These are phyloP conservation scores for Bemisia tabaci DNA, from an alignment of 1,140 invertebrate species.

Conservation along the genomic window DNA sequence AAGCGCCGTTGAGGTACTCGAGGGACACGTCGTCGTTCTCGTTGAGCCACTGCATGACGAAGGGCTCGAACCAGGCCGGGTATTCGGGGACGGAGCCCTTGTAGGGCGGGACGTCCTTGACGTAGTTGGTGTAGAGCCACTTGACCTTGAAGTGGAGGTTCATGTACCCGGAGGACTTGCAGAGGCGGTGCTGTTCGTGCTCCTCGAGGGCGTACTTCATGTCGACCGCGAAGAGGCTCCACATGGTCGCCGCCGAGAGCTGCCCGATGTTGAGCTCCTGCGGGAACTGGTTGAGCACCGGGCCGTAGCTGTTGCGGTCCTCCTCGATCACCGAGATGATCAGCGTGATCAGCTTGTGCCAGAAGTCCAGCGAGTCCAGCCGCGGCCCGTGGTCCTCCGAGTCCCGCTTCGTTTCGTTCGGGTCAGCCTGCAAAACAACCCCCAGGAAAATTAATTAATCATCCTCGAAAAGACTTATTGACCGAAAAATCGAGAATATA, in stretches of 20 bases:
- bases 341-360: conserved; percentile 95
- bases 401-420: conserved; percentile 72
- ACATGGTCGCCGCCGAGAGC: conserved; percentile 93
- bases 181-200: conserved; percentile 87
- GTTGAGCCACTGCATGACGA: conserved; percentile 99
- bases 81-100: conserved; percentile 77
- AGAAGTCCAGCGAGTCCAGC: conserved; percentile 88
- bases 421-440: conserved; percentile 78
- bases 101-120: conserved; percentile 94
- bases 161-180: conserved; percentile 98
- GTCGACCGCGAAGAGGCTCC: conserved; percentile 92
- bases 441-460: conserved; percentile 1
- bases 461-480: too few relatives aligned
- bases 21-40: conserved; percentile 99
- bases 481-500: too few relatives aligned
- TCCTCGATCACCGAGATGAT: conserved; percentile 98
- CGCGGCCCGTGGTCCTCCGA: conserved; percentile 78
- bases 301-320: conserved; percentile 94
- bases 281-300: conserved; percentile 95
- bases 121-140: conserved; percentile 97
- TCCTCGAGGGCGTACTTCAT: conserved; percentile 97
- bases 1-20: conserved; percentile 97
- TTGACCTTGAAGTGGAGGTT: conserved; percentile 98
- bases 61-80: conserved; percentile 98
- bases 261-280: conserved; percentile 85